Conservation (phyloP, 1,140 invertebrate species). For the Drosophila bipectinata region DNA sequence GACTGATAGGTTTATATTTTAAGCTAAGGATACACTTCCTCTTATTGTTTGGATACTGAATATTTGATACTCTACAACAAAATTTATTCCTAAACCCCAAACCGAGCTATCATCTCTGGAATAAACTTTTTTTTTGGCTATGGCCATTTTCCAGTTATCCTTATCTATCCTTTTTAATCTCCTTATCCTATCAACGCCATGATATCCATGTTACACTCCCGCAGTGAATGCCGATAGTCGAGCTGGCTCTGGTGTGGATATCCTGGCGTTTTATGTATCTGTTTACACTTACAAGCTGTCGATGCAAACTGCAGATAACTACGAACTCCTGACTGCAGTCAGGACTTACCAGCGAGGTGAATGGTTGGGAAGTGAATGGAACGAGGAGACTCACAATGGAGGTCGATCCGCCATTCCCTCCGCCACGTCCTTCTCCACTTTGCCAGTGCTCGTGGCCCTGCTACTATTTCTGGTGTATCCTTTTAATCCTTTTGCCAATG, state of each 20-base stretch:
- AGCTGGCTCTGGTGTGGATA: slow-evolving; percentile 2
- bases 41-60: too few species aligned
- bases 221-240: slow-evolving; percentile 25
- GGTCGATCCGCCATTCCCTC: slow-evolving; percentile 13
- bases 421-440: slow-evolving; percentile 19
- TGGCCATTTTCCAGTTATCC: background rate
- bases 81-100: too few species aligned
- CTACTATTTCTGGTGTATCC: slow-evolving; percentile 49
- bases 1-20: background rate
- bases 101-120: too few species aligned
- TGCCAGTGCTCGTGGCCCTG: slow-evolving; percentile 5
- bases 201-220: background rate
- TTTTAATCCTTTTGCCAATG: slow-evolving; percentile 79
- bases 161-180: background rate
- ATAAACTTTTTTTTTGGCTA: background rate
- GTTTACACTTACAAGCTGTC: slow-evolving; percentile 75
- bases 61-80: too few species aligned
- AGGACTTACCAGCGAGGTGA: slow-evolving; percentile 10
- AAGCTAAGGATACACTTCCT: background rate
- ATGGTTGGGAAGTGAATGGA: background rate
- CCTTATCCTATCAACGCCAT: background rate
- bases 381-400: background rate
- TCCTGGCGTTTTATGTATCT: slow-evolving; percentile 57
- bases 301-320: slow-evolving; percentile 36
- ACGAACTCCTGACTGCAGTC: slow-evolving; percentile 14